Evolutionary conservation across 2,888 invertebrate genomes (phyloP).

Genomic region (Ecdyonurus torrentis): DNA sequence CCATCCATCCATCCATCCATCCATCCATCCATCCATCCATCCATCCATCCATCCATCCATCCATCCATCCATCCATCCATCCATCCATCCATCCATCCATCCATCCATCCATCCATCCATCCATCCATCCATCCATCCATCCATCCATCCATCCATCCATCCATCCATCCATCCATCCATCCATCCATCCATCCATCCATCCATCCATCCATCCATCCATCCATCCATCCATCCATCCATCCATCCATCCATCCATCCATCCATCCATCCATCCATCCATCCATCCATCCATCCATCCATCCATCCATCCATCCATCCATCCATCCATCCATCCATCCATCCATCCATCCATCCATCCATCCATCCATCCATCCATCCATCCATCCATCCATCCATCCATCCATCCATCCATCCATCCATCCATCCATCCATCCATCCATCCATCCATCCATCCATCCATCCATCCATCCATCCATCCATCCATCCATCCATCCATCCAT

Average conservation of each 20-base stretch:
- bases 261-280: neutral
- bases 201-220: neutral
- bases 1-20: neutral
- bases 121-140: neutral
- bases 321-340: neutral
- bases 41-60: neutral
- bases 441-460: neutral
- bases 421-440: neutral
- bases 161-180: neutral
- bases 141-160: neutral
- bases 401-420: neutral
- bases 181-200: neutral
- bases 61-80: neutral
- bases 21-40: neutral
- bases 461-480: neutral
- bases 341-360: neutral
- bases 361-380: neutral
- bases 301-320: neutral
- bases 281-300: neutral
- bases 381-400: too few species aligned
- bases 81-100: neutral
- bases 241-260: neutral
- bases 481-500: neutral
- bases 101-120: neutral
- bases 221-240: neutral